Evolutionary conservation across 2,797 vertebrate species (phyloP).

Genomic region (Cyprinodon diabolis): DNA sequence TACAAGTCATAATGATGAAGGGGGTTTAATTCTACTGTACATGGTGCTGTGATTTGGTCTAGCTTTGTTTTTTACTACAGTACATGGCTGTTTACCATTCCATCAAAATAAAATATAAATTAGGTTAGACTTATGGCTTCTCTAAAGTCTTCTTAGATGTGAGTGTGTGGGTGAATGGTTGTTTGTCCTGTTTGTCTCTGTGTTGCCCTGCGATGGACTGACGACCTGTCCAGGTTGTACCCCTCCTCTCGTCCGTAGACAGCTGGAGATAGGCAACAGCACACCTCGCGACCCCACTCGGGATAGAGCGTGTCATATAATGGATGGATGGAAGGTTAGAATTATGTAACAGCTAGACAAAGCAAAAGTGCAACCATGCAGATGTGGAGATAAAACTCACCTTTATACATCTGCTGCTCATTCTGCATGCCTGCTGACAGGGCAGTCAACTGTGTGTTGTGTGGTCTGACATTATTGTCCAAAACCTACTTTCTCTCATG

Average conservation of each 20-base stretch:
- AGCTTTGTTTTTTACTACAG: background rate
- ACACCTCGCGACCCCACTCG: no score
- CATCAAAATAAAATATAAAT: background rate
- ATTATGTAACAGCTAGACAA: background rate
- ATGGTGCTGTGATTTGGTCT: background rate
- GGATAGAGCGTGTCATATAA: no score
- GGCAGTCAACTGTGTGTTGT: no score
- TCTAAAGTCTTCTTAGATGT: no score
- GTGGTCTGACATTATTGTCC: background rate
- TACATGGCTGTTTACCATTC: background rate
- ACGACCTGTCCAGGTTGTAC: no score
- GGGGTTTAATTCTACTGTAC: background rate
- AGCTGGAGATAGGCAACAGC: no score
- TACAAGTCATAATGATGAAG: background rate
- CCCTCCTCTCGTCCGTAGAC: no score
- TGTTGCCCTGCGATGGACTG: no score
- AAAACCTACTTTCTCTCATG: background rate
- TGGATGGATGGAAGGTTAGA: background rate
- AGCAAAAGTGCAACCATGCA: background rate
- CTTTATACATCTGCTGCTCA: background rate
- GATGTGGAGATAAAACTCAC: background rate
- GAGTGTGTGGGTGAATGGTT: no score
- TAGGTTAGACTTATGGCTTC: background rate
- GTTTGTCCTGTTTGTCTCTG: no score
- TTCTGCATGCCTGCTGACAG: background rate